These are phyloP conservation scores for Mimachlamys varia DNA, from an alignment of 2,888 invertebrate species.

Conservation along the genomic window DNA sequence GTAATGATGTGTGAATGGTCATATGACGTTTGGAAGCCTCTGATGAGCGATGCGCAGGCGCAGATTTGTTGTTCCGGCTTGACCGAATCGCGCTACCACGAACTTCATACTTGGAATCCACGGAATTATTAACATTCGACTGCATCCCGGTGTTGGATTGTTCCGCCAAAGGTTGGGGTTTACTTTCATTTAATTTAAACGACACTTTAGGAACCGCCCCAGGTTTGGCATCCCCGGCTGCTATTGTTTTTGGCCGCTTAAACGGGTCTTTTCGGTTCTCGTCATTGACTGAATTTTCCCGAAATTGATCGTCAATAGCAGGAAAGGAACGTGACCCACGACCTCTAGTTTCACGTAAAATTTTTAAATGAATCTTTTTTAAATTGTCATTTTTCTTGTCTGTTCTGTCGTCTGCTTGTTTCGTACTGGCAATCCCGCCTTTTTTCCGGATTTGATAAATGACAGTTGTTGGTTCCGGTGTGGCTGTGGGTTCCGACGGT, in stretches of 20 bases:
- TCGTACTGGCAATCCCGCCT: slow-evolving; percentile 45
- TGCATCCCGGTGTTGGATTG: neutral
- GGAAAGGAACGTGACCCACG: slow-evolving; percentile 44
- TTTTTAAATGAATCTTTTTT: slow-evolving; percentile 50
- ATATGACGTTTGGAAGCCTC: slow-evolving; percentile 49
- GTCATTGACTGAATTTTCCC: slow-evolving; percentile 10
- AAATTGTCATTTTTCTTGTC: slow-evolving; percentile 46
- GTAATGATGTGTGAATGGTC: slow-evolving; percentile 52
- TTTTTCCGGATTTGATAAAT: slow-evolving; percentile 52
- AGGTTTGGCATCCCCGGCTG: neutral
- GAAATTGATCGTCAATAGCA: slow-evolving; percentile 39
- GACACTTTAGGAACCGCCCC: neutral
- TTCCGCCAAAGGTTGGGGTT: neutral
- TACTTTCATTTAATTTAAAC: neutral
- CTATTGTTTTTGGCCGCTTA: neutral
- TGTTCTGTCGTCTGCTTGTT: slow-evolving; percentile 39
- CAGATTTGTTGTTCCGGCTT: slow-evolving; percentile 37
- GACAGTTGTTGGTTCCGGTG: slow-evolving; percentile 39
- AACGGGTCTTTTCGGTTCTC: slow-evolving; percentile 32
- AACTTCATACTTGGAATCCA: slow-evolving; percentile 55
- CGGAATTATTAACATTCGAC: neutral
- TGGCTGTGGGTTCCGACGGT: slow-evolving; percentile 36
- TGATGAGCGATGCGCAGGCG: slow-evolving; percentile 38
- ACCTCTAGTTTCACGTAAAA: slow-evolving; percentile 45
- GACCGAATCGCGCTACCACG: slow-evolving; percentile 62